Percentiles rank a stretch among this genome's conserved stretches.
Evolutionary conservation across 2,113 vertebrate genomes (phyloP).

Genomic region (Brachyhypopomus gauderio): DNA sequence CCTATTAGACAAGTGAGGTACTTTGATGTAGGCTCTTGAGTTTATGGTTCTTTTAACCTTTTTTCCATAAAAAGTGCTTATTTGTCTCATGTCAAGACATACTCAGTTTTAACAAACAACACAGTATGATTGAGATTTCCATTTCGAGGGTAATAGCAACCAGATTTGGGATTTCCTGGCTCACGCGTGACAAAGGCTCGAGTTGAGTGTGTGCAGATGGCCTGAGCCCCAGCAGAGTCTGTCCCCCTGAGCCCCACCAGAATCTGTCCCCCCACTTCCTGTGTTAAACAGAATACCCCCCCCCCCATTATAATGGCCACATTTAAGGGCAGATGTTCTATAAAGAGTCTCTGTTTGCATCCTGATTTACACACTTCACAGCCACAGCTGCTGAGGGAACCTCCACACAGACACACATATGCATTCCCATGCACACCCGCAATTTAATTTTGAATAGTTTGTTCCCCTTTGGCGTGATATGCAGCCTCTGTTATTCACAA

Average conservation of each 20-base stretch:
- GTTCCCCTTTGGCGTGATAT: slow-evolving; percentile 41
- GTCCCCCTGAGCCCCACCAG: slow-evolving; percentile 29
- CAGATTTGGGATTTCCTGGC: slow-evolving; percentile 54
- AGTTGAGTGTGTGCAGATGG: slow-evolving; percentile 48
- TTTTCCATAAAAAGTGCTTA: slow-evolving; percentile 20
- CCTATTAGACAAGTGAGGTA: slow-evolving; percentile 16
- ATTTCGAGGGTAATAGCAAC: slow-evolving; percentile 46
- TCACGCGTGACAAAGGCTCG: slow-evolving; percentile 44
- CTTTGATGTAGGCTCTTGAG: slow-evolving; percentile 17
- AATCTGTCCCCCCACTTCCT: slow-evolving; percentile 44
- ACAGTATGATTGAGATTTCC: slow-evolving; percentile 35
- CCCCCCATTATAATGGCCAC: slow-evolving; percentile 24
- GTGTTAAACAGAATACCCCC: slow-evolving; percentile 40
- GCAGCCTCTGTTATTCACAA: slow-evolving; percentile 35
- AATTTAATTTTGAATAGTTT: slow-evolving; percentile 24
- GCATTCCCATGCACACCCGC: slow-evolving; percentile 23
- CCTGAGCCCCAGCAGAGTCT: slow-evolving; percentile 37
- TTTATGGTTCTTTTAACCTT: slow-evolving; percentile 4
- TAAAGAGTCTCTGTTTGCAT: slow-evolving; percentile 39
- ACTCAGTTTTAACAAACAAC: slow-evolving; percentile 20
- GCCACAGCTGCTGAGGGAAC: slow-evolving; percentile 21
- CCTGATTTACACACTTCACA: slow-evolving; percentile 36
- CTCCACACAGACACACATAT: background rate
- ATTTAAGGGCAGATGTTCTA: slow-evolving; percentile 42
- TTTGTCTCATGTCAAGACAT: slow-evolving; percentile 35